Evolutionary conservation across 2,888 invertebrate genomes (phyloP).

Genomic region (Callinectes sapidus): DNA sequence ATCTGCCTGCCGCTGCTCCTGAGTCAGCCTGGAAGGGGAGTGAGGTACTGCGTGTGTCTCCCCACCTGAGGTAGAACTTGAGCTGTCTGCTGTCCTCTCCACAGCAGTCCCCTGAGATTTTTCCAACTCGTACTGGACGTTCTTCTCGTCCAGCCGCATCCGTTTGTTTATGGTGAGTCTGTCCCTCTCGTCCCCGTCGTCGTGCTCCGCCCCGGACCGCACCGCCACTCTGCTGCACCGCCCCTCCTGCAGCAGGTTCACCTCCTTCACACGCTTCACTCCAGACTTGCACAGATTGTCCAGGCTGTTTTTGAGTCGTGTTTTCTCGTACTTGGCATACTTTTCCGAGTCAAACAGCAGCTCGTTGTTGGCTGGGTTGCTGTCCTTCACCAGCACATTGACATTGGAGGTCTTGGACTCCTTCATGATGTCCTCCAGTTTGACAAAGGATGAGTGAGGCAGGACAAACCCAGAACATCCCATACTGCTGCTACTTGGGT

Average conservation of each 20-base stretch:
- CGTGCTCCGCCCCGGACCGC: constrained; percentile 38
- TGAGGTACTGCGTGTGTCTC: constrained; percentile 47
- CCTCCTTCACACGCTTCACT: constrained; percentile 78
- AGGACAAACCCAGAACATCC: constrained; percentile 13
- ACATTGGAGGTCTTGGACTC: constrained; percentile 81
- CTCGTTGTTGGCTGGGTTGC: constrained; percentile 76
- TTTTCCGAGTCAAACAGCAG: constrained; percentile 80
- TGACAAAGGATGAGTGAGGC: constrained; percentile 64
- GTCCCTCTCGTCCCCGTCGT: constrained; percentile 53
- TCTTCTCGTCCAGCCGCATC: constrained; percentile 71
- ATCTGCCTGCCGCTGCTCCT: constrained; percentile 68
- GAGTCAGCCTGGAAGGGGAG: constrained; percentile 46
- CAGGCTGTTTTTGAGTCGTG: constrained; percentile 75
- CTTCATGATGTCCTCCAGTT: constrained; percentile 75
- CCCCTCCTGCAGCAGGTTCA: constrained; percentile 75
- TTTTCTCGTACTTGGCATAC: constrained; percentile 78
- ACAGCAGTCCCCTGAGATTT: constrained; percentile 53
- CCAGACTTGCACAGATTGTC: constrained; percentile 75
- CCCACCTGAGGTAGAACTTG: constrained; percentile 54
- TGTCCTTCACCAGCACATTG: constrained; percentile 76
- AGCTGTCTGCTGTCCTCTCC: constrained; percentile 55
- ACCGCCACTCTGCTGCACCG: constrained; percentile 18
- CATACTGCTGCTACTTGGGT: not conserved
- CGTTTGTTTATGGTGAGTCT: constrained; percentile 66
- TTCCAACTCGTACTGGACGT: constrained; percentile 70